A percentile compares a stretch with the other conserved stretches of the same genome.
Evolutionary conservation across 1,140 invertebrate species (phyloP).

Genomic region (Callitettix versicolor): DNA sequence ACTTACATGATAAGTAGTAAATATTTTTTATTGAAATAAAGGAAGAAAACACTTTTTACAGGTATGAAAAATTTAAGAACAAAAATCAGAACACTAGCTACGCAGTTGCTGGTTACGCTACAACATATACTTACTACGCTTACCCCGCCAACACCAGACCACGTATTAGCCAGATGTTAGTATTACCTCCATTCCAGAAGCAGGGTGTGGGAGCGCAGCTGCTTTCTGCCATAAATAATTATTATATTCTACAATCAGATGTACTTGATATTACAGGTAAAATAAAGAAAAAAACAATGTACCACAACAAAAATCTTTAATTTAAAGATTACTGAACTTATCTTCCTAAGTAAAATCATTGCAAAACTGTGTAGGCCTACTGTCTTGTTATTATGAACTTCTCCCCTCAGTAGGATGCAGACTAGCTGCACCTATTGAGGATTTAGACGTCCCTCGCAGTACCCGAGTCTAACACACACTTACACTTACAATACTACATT

Average conservation of each 20-base stretch:
- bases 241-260: slow-evolving; percentile 52
- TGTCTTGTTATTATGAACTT: not conserved
- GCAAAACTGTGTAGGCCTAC: not conserved
- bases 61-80: slow-evolving; percentile 70
- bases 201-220: slow-evolving; percentile 71
- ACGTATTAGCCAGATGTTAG: slow-evolving; percentile 81
- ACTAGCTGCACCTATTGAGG: no score
- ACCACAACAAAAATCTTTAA: not conserved
- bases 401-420: no score
- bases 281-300: slow-evolving; percentile 8
- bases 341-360: no score
- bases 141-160: slow-evolving; percentile 80
- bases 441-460: no score
- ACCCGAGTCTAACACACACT: no score
- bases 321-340: no score
- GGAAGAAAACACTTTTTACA: slow-evolving; percentile 35
- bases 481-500: no score
- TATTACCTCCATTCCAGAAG: slow-evolving; percentile 81
- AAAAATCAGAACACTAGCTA: slow-evolving; percentile 52
- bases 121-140: slow-evolving; percentile 90
- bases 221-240: slow-evolving; percentile 65
- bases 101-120: slow-evolving; percentile 75
- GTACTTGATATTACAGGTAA: slow-evolving; percentile 81
- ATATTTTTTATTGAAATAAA: no score
- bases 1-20: no score